Percentiles rank a stretch among this genome's conserved stretches.
Evolutionary conservation across 2,113 vertebrate genomes (phyloP).

Genomic region (Thamnaconus septentrionalis): DNA sequence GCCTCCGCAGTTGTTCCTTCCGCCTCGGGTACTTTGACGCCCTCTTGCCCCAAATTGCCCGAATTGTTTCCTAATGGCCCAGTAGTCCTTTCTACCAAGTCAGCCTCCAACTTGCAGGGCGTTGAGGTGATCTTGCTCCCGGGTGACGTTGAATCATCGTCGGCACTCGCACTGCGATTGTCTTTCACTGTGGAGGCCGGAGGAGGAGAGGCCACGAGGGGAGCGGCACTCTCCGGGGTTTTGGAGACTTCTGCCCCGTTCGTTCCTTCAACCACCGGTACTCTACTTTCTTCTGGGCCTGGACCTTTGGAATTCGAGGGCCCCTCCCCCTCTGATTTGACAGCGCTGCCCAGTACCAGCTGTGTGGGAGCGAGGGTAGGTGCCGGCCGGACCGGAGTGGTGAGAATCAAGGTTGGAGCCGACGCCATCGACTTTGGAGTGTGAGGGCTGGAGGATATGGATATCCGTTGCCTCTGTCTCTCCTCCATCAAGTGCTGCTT

Average conservation of each 20-base stretch:
- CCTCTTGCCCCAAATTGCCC: constrained; percentile 29
- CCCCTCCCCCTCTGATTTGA: constrained; percentile 32
- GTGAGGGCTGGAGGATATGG: constrained; percentile 43
- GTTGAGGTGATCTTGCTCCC: constrained; percentile 31
- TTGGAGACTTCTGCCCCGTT: too few relatives aligned
- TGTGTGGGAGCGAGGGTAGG: constrained; percentile 41
- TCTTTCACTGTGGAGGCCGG: constrained; percentile 45
- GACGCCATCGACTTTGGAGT: constrained; percentile 11
- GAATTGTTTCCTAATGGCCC: constrained; percentile 45
- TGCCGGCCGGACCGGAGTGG: constrained; percentile 49
- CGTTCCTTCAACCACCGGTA: too few relatives aligned
- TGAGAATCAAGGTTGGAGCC: constrained; percentile 3
- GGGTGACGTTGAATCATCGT: constrained; percentile 31
- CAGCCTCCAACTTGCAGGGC: constrained; percentile 29
- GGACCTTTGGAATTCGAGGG: constrained; percentile 19
- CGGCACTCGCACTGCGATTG: constrained; percentile 41
- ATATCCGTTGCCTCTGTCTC: constrained; percentile 81
- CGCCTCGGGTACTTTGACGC: constrained; percentile 2
- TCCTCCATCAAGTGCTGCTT: constrained; percentile 93
- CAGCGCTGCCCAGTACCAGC: constrained; percentile 9
- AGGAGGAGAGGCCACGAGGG: constrained; percentile 27
- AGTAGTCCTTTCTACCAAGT: constrained; percentile 55
- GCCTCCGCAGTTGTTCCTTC: constrained; percentile 23
- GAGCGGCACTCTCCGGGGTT: not conserved
- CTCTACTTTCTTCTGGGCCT: constrained; percentile 13